phyloP scores from a whole-genome alignment of 2,888 invertebrate genomes.

The Euproctis similis region DNA sequence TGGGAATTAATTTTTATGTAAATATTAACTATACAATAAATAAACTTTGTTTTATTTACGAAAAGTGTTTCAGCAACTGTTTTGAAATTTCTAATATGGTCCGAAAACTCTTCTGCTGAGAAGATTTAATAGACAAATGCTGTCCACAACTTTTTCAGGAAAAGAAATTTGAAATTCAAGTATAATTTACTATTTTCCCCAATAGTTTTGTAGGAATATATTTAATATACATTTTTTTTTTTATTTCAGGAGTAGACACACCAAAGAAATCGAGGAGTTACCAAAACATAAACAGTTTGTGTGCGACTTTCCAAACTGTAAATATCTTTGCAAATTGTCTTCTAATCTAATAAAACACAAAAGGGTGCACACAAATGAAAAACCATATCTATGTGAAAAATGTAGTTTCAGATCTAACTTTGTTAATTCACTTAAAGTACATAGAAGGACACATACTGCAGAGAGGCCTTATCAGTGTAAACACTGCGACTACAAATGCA shows the following conservation, averaged over 20 bases:
- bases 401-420: constrained; percentile 66
- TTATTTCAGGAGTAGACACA: constrained; percentile 44
- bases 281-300: constrained; percentile 57
- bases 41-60: no score
- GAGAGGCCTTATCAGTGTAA: constrained; percentile 58
- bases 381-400: constrained; percentile 62
- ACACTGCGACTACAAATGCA: constrained; percentile 57
- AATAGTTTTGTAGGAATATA: no score
- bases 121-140: no score
- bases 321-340: constrained; percentile 68
- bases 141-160: no score
- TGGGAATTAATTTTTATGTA: no score
- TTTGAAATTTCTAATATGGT: no score
- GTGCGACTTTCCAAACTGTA: constrained; percentile 70
- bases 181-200: no score
- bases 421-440: constrained; percentile 60
- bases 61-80: no score
- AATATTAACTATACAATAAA: no score
- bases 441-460: constrained; percentile 56
- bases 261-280: constrained; percentile 56
- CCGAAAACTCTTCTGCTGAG: no score
- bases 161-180: no score
- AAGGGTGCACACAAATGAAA: constrained; percentile 58
- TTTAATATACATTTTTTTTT: neutral
- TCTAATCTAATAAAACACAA: constrained; percentile 66